phyloP scores from a whole-genome alignment of 2,113 vertebrate genomes.

The Nerophis ophidion region DNA sequence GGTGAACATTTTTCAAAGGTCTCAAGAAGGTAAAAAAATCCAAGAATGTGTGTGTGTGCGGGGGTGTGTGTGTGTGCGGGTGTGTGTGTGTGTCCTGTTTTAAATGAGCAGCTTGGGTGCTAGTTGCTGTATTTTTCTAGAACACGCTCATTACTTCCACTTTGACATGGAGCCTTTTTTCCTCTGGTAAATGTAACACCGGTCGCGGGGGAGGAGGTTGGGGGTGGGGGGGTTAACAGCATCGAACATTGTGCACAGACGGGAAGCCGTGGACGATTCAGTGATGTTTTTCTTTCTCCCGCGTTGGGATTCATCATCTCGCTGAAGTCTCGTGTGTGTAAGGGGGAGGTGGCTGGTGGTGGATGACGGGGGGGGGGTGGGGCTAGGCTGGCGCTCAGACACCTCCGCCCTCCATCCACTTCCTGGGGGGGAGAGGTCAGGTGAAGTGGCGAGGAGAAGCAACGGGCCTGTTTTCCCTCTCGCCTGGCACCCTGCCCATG shows the following conservation, averaged over 20 bases:
- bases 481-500: conserved; percentile 49
- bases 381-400: neutral
- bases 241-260: conserved; percentile 23
- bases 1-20: too few relatives aligned
- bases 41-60: too few relatives aligned
- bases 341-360: neutral
- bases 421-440: conserved; percentile 51
- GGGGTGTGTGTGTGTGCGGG: too few relatives aligned
- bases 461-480: conserved; percentile 50
- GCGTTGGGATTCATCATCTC: conserved; percentile 31
- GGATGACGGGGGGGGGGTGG: neutral
- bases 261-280: conserved; percentile 22
- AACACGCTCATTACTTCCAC: conserved; percentile 49
- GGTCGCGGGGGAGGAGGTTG: conserved; percentile 20
- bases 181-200: conserved; percentile 51
- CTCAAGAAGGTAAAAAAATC: too few relatives aligned
- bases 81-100: conserved; percentile 6
- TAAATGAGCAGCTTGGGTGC: conserved; percentile 11
- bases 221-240: conserved; percentile 21
- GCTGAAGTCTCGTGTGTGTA: neutral
- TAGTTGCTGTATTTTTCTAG: conserved; percentile 32
- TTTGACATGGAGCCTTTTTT: conserved; percentile 56
- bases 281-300: conserved; percentile 37
- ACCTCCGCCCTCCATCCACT: conserved; percentile 38
- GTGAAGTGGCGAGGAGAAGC: conserved; percentile 41